Percentiles rank a stretch among this genome's conserved stretches.
phyloP scores from a whole-genome alignment of 2,888 invertebrate genomes.

The Enoplolaimus lenunculus region DNA sequence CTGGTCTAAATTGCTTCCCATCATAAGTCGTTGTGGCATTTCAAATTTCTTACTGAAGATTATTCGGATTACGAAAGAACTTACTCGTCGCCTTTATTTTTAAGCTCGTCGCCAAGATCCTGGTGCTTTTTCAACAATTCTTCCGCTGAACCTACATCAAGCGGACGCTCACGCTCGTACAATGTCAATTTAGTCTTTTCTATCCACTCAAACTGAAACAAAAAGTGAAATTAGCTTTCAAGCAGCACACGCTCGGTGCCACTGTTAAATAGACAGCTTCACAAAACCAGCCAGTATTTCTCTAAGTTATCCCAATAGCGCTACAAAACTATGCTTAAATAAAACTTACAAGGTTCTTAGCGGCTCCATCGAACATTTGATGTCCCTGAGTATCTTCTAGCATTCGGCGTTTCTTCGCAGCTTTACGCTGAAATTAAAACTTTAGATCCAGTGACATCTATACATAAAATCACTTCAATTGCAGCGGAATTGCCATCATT shows the following conservation, averaged over 20 bases:
- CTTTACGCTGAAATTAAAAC: constrained; percentile 45
- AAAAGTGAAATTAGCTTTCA: not conserved
- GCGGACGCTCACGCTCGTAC: constrained; percentile 12
- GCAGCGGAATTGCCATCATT: too few species aligned
- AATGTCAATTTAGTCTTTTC: constrained; percentile 44
- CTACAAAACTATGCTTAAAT: too few species aligned
- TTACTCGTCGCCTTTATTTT: constrained; percentile 73
- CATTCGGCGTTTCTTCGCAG: constrained; percentile 62
- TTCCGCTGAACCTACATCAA: constrained; percentile 71
- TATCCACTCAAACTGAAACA: constrained; percentile 59
- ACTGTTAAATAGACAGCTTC: too few species aligned
- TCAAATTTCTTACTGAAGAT: too few species aligned
- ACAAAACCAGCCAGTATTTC: too few species aligned
- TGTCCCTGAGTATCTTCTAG: constrained; percentile 87
- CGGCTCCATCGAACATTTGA: constrained; percentile 62
- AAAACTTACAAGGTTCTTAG: constrained; percentile 14
- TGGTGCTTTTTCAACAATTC: constrained; percentile 71
- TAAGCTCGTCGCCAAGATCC: constrained; percentile 79
- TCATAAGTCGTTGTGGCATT: too few species aligned
- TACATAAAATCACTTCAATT: too few species aligned
- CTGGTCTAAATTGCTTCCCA: too few species aligned
- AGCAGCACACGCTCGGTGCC: too few species aligned
- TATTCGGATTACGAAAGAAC: too few species aligned
- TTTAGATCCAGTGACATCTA: not conserved
- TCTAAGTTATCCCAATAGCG: too few species aligned